A percentile compares a stretch with the other conserved stretches of the same genome.
Conservation (phyloP, 2,797 vertebrate species). For the Pangasius mekongensis region DNA sequence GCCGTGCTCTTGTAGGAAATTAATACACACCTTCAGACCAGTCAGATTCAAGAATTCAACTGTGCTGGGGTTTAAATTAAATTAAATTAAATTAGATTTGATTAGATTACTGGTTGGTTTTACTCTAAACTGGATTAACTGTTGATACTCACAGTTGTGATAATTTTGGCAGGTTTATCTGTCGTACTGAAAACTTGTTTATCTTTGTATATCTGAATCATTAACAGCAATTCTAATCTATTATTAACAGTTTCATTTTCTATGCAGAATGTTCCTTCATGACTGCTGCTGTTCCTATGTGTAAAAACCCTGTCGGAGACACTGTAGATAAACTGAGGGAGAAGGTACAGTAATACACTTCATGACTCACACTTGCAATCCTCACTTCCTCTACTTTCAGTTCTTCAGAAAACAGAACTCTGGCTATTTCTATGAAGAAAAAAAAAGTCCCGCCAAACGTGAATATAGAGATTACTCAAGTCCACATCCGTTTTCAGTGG, state of each 20-base stretch:
- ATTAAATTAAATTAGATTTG: not conserved
- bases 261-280: conserved; percentile 1
- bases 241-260: not conserved
- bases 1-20: not conserved
- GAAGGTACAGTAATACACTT: conserved; percentile 48
- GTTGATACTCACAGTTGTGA: not conserved
- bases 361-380: conserved; percentile 39
- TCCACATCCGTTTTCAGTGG: conserved; percentile 36
- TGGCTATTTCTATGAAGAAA: conserved; percentile 50
- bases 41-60: not conserved
- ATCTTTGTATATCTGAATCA: not conserved
- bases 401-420: conserved; percentile 59
- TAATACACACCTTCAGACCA: not conserved
- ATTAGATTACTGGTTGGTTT: not conserved
- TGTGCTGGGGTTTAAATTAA: not conserved
- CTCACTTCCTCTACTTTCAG: conserved; percentile 55
- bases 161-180: not conserved
- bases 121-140: not conserved
- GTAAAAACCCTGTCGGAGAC: not conserved
- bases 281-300: conserved; percentile 2
- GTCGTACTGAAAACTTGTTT: not conserved
- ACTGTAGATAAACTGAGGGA: conserved; percentile 28
- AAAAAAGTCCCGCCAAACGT: conserved; percentile 49
- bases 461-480: conserved; percentile 49
- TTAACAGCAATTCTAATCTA: too few species aligned